Evolutionary conservation across 2,888 invertebrate genomes (phyloP).

Genomic region (Hofmannophila pseudospretella): DNA sequence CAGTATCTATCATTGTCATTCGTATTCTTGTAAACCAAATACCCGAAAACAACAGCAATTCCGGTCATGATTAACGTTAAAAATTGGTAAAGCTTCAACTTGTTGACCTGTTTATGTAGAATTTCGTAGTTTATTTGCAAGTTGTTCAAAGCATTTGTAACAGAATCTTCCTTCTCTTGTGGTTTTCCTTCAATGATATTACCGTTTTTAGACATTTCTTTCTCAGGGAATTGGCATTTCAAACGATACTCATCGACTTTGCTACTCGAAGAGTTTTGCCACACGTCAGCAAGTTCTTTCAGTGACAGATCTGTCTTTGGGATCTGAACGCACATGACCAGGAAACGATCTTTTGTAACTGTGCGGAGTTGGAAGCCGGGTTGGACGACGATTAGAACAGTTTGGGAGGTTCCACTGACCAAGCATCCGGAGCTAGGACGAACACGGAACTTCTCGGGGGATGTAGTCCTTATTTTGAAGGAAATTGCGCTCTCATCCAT

Average conservation of each 20-base stretch:
- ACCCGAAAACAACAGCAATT: constrained; percentile 45
- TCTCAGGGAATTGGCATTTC: constrained; percentile 80
- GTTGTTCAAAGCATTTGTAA: constrained; percentile 80
- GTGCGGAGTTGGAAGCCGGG: constrained; percentile 83
- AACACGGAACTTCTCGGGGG: constrained; percentile 96
- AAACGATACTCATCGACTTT: constrained; percentile 85
- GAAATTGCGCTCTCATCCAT: constrained; percentile 72
- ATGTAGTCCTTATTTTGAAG: constrained; percentile 94
- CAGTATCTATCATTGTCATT: constrained; percentile 46
- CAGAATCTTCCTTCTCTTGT: constrained; percentile 86
- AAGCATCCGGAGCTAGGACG: constrained; percentile 91
- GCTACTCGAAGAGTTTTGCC: constrained; percentile 81
- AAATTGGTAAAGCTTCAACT: constrained; percentile 50
- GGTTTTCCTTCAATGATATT: constrained; percentile 33
- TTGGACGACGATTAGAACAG: constrained; percentile 85
- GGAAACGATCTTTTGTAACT: constrained; percentile 89
- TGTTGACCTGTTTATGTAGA: constrained; percentile 45
- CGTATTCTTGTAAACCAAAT: constrained; percentile 46
- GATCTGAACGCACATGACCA: constrained; percentile 88
- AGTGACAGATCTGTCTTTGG: constrained; percentile 75
- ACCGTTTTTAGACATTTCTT: constrained; percentile 52
- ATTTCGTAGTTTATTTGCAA: constrained; percentile 51
- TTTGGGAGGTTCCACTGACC: constrained; percentile 79
- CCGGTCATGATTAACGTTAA: constrained; percentile 46
- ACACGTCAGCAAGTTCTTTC: constrained; percentile 83